Percentiles rank a stretch among this genome's conserved stretches.
These are phyloP conservation scores for Tetramorium simillimum DNA, from an alignment of 1,140 invertebrate species.

Conservation along the genomic window DNA sequence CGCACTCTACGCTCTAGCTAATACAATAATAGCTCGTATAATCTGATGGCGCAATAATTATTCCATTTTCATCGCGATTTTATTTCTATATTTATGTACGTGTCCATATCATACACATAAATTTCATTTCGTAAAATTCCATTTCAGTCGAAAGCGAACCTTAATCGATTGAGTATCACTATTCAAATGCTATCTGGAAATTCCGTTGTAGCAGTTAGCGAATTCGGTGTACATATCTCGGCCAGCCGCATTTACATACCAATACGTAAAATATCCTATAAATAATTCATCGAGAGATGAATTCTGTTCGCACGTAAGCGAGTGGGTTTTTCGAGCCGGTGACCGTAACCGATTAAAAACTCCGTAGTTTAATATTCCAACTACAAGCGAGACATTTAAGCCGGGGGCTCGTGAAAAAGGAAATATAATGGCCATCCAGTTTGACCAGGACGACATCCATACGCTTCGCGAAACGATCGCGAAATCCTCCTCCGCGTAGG, in stretches of 20 bases:
- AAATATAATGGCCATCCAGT: background rate
- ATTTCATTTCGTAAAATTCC: constrained; percentile 22
- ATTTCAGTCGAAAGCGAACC: background rate
- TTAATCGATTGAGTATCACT: constrained; percentile 23
- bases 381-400: background rate
- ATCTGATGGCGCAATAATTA: background rate
- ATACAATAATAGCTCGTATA: background rate
- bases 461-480: constrained; percentile 26
- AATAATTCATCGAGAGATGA: constrained; percentile 48
- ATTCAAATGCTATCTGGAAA: constrained; percentile 37
- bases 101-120: background rate
- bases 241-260: constrained; percentile 20
- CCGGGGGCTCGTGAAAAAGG: background rate
- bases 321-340: constrained; percentile 6
- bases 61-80: background rate
- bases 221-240: constrained; percentile 39
- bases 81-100: background rate
- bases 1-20: background rate
- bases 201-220: constrained; percentile 10
- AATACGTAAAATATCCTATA: constrained; percentile 40
- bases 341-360: constrained; percentile 9
- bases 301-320: constrained; percentile 20
- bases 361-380: constrained; percentile 28
- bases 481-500: constrained; percentile 36
- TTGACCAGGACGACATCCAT: constrained; percentile 19